phyloP scores from a whole-genome alignment of 2,113 vertebrate species.

The Dicerorhinus sumatrensis region DNA sequence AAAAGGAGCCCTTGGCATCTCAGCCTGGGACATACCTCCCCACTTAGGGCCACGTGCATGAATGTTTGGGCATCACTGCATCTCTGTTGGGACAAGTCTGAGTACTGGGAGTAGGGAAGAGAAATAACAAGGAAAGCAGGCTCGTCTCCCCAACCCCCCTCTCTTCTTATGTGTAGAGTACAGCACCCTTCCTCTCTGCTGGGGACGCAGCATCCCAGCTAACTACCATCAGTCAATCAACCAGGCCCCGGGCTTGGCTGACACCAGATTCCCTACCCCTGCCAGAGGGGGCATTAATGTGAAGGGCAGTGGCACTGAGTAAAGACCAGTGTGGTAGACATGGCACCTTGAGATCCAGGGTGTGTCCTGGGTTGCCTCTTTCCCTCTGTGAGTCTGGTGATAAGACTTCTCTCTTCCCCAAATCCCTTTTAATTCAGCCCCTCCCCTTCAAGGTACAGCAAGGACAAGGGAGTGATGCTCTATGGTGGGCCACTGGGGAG shows the following conservation, averaged over 20 bases:
- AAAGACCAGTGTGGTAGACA: not conserved
- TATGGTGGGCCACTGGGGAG: not conserved
- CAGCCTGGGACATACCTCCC: not conserved
- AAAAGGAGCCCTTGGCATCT: constrained; percentile 20
- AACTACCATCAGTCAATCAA: not conserved
- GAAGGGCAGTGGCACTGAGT: not conserved
- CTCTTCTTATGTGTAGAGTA: not conserved
- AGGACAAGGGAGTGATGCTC: not conserved
- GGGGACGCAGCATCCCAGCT: not conserved
- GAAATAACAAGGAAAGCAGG: not conserved
- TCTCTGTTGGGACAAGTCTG: constrained; percentile 18
- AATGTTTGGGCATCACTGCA: not conserved
- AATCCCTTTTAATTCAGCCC: not conserved
- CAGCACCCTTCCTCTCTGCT: not conserved
- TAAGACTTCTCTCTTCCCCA: not conserved
- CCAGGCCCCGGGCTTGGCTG: not conserved
- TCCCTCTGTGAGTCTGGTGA: not conserved
- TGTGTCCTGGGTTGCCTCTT: not conserved
- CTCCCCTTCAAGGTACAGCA: constrained; percentile 48
- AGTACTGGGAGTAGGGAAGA: not conserved
- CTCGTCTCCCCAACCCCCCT: not conserved
- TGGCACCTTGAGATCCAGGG: not conserved
- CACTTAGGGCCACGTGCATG: not conserved
- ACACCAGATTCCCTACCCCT: not conserved
- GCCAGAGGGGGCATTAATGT: not conserved